Evolutionary conservation across 2,113 vertebrate species (phyloP).

Genomic region (Drymodes brunneopygia): DNA sequence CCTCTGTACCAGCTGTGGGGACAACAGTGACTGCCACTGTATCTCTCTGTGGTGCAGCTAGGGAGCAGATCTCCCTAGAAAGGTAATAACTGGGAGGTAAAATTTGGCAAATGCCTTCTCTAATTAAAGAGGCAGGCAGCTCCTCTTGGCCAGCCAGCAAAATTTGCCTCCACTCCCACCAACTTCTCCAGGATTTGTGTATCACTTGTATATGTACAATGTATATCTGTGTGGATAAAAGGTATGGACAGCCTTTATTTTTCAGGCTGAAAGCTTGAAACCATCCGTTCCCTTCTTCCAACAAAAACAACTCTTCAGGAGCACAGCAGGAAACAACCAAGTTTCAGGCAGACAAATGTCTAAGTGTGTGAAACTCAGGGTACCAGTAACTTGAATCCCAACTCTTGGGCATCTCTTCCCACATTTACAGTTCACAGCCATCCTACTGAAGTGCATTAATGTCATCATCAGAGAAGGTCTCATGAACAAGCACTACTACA

Average conservation of each 20-base stretch:
- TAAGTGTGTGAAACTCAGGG: neutral
- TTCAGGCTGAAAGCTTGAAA: neutral
- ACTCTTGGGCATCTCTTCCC: neutral
- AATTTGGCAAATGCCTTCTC: neutral
- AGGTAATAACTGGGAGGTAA: neutral
- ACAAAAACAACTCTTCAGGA: neutral
- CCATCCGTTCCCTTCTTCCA: neutral
- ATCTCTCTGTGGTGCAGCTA: neutral
- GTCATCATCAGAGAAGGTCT: neutral
- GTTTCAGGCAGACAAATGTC: neutral
- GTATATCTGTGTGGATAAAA: neutral
- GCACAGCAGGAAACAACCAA: neutral
- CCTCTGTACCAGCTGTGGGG: neutral
- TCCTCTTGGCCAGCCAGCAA: neutral
- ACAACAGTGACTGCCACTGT: neutral
- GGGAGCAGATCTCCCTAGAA: neutral
- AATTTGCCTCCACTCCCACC: neutral
- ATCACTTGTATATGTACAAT: neutral
- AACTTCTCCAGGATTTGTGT: neutral
- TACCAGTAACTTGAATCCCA: neutral
- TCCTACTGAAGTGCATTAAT: neutral
- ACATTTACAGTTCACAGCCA: neutral
- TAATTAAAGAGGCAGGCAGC: neutral
- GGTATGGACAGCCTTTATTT: neutral
- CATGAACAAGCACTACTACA: neutral